Conservation (phyloP, 92 coral and sea anemone genomes). For the Epizoanthus stellaris region DNA sequence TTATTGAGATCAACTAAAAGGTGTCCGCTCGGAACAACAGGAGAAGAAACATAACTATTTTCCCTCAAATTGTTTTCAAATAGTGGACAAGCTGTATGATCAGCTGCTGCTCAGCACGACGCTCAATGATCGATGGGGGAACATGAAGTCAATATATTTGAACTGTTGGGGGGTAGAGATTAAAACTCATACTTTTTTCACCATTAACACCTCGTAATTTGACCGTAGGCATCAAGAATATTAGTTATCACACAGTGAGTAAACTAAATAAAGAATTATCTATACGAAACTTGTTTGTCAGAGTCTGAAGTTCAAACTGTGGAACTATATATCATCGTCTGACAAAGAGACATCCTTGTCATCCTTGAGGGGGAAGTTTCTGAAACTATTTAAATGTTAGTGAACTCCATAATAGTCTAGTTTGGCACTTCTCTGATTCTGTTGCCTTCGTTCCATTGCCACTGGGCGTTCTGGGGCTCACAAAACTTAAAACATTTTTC, state of each 20-base stretch:
- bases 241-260: not conserved
- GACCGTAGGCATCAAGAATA: slow-evolving; percentile 11
- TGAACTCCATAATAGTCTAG: no score
- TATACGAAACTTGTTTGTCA: not conserved
- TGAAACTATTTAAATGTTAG: no score
- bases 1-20: not conserved
- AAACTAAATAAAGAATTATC: not conserved
- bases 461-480: no score
- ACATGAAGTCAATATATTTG: not conserved
- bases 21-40: not conserved
- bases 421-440: no score
- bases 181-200: slow-evolving; percentile 19
- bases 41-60: not conserved
- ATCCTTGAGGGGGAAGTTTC: no score
- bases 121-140: slow-evolving; percentile 13
- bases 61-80: slow-evolving; percentile 2
- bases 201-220: slow-evolving; percentile 36
- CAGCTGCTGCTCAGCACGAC: slow-evolving; percentile 21
- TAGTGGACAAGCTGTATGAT: not conserved
- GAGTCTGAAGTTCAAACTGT: not conserved
- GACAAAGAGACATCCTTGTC: no score
- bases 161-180: slow-evolving; percentile 35
- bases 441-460: no score
- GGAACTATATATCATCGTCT: no score
- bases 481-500: not conserved